Evolutionary conservation across 2,797 vertebrate species (phyloP), one percentile per base, ranked within the genome.

Genomic region (Tragopan temminckii): DNA sequence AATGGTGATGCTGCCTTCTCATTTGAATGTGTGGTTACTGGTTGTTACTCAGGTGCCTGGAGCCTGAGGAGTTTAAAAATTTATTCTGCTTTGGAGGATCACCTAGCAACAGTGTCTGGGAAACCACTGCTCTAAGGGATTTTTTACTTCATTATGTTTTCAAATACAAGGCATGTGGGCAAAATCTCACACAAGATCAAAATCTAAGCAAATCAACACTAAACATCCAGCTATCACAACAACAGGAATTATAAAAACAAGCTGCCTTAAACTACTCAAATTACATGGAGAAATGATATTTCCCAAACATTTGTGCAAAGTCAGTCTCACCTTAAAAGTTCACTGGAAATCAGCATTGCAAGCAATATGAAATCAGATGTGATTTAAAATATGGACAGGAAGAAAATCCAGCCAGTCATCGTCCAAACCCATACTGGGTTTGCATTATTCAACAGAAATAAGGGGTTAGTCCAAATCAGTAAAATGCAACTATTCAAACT

Each of bases 81-180:
- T 90, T n/a, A 75, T 89, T 88, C 78, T 61, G 43, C 76, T 94
- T 95, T 90, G 81, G 72, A 87, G 36, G 36, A 62, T 90, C 63
- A 76, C 94, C 90, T 95, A 95, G 94, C 87, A 96, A 93, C 95
- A 52, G 84, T 89, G 81, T 85, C 94, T 90, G 90, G 45, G 84
- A 92, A 94, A 92, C 72, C 53, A 71, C 38, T 69, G 72, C 81
- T 90, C 59, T 88, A 59, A 80, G 92, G 50, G 27, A 46, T 85
- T 95, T 89, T 94, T 76, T 55, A 80, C 66, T 92, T 53, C 48
- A 68, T 68, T 90, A 55, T 92, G 76, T 66, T 90, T 92, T 90
- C 79, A 85, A 90, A 83, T 52, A 46, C 21, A 63, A 75, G 62
- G 31, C 69, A 72, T 69, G 21, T 52, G 81, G 63, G 62, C 31